Base-by-base conservation (phyloP, 2,113 vertebrate species). In the Genyomyrus donnyi region DNA sequence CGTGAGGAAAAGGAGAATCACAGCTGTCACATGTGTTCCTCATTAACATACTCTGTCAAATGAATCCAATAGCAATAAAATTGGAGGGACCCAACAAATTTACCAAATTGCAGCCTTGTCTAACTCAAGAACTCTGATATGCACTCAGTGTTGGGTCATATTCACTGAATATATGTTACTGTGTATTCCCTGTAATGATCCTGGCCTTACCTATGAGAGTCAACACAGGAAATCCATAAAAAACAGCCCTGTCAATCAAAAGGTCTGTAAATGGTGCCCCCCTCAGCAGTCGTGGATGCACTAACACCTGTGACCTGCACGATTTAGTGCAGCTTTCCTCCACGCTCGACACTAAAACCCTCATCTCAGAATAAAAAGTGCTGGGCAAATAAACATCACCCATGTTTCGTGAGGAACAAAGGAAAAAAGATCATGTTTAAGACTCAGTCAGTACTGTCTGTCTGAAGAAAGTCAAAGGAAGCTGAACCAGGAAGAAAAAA, bases 381-480 rank as follows among this genome's bases (percentile, higher is more conserved):
- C 91, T 93, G 85, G 91, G 91, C 94, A 95, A 96, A 96, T 95
- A 96, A 96, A 96, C 95, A 95, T 66, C 92, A 93, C 93, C 49
- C 86, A 39, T 17, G 31, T 87, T 42, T 87, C 24, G 52, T 13
- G 9, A 56, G 13, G 50, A 31, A 31, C 48, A 87, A 56, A 53
- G 70, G 24, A 48, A 93, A 93, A 93, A 91, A 93, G 91, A 93
- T 94, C 11, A 94, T 95, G 94, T 94, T 94, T 93, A 93, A 91
- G 89, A 90, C 93, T 92, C 92, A 90, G 92, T 94, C 89, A 42
- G 90, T 92, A 90, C 93, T 92, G 93, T 91, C 15, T 93, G 94
- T 96, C 95, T 95, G 96, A 90, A 92, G 93, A 88, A 19, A 91
- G 93, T 80, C n/a, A 66, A 83, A 21, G 90, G 90, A 92, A 94